Evolutionary conservation across 2,113 vertebrate species (phyloP), one percentile per base, ranked within the genome.

Genomic region (Sceloporus undulatus): DNA sequence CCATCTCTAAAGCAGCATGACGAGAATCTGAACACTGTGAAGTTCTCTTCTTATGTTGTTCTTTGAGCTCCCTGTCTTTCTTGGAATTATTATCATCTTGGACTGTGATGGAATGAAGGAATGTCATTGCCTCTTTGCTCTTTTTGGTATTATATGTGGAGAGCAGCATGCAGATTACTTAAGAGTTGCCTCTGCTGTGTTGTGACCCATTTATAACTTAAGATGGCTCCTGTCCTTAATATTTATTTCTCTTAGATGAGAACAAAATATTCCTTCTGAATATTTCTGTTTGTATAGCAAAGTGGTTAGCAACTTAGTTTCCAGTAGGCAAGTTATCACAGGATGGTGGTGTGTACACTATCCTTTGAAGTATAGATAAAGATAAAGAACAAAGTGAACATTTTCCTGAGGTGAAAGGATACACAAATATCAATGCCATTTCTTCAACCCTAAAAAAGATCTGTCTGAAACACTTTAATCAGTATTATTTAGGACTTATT

Each of bases 171-270:
- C 42, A 84, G 66, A 0, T 2, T 86, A 38, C 34, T 80, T 80
- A 65, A 89, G 19, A 29, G n/a, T 68, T 25, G 8, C 11, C 59
- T 56, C 82, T 78, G 79, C 73, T 78, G 23, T 83, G 82, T 76
- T 77, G 74, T 90, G 78, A 85, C 42, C 68, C 1, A 0, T 76
- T 90, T 79, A 62, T 42, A 87, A 81, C 0, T 2, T 71, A 48
- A 68, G 85, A 38, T 79, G 87, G 88, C 48, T 89, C 42, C 62
- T 84, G 40, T 23, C 70, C 88, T 83, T 29, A 38, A 48, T 77
- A 54, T 88, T 77, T 21, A 70, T 83, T 83, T 88, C 73, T 77
- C 40, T 59, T 76, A 68, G n/a, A 83, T 83, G 62, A 83, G 59
- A 66, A 56, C 48, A 76, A 56, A 73, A 54, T 83, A 54, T 68